phyloP scores from a whole-genome alignment of 2,888 invertebrate species.

The Eueremaeus valkanovi region DNA sequence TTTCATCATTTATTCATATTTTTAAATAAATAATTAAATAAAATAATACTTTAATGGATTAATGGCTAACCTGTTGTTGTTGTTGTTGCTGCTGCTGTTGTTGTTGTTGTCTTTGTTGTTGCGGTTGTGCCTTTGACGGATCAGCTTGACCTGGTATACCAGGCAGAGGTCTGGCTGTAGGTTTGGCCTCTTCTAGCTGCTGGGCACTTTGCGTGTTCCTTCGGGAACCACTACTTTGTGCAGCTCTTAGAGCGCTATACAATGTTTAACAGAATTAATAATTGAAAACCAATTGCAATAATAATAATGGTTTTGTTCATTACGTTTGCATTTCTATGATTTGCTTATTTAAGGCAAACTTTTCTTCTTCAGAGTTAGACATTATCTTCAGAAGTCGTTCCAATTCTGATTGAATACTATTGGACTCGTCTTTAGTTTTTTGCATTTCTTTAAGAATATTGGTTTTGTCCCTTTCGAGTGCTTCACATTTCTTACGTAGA shows the following conservation, averaged over 20 bases:
- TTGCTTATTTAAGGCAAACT: constrained; percentile 84
- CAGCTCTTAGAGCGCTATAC: constrained; percentile 24
- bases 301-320: constrained; percentile 47
- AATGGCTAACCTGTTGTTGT: constrained; percentile 36
- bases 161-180: constrained; percentile 18
- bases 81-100: constrained; percentile 24
- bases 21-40: too few species aligned
- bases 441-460: constrained; percentile 58
- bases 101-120: constrained; percentile 35
- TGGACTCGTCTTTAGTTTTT: constrained; percentile 73
- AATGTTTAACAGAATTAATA: neutral
- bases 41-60: too few species aligned
- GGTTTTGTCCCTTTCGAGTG: constrained; percentile 48
- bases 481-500: constrained; percentile 47
- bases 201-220: constrained; percentile 46
- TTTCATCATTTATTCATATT: too few species aligned
- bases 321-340: constrained; percentile 89
- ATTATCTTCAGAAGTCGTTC: constrained; percentile 80
- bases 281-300: neutral
- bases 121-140: constrained; percentile 9
- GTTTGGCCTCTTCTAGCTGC: constrained; percentile 46
- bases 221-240: constrained; percentile 36
- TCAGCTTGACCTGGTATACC: constrained; percentile 36
- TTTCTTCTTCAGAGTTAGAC: constrained; percentile 90
- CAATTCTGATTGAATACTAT: constrained; percentile 77